Conservation (phyloP, 2,797 vertebrate genomes). For the Thalassophryne amazonica region DNA sequence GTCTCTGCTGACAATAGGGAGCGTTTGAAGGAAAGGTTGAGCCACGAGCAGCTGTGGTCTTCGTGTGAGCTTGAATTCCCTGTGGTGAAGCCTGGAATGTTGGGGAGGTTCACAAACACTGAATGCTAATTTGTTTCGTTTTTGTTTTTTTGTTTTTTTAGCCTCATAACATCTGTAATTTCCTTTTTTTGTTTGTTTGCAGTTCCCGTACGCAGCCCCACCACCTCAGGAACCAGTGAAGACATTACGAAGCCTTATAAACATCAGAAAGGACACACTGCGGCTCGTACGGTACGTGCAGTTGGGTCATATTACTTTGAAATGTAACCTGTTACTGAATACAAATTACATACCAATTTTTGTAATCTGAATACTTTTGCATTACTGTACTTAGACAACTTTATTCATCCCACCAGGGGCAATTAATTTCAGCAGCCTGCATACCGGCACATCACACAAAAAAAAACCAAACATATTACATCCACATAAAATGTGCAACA, state of each 20-base stretch:
- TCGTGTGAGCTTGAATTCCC: slow-evolving; percentile 22
- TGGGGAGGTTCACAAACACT: slow-evolving; percentile 7
- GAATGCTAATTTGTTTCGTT: slow-evolving; percentile 19
- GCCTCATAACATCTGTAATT: slow-evolving; percentile 24
- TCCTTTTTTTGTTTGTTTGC: slow-evolving; percentile 43
- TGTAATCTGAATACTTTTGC: no score
- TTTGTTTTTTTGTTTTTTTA: no score
- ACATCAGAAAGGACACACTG: slow-evolving; percentile 97
- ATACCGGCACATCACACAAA: no score
- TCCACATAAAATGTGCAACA: no score
- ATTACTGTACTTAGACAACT: no score
- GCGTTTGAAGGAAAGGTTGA: slow-evolving; percentile 39
- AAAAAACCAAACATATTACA: no score
- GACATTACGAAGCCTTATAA: slow-evolving; percentile 94
- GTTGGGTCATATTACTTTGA: no score
- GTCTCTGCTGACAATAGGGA: slow-evolving; percentile 43
- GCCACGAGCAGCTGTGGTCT: slow-evolving; percentile 27
- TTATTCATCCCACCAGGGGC: no score
- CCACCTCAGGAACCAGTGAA: slow-evolving; percentile 98
- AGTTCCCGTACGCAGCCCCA: slow-evolving; percentile 97
- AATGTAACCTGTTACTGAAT: no score
- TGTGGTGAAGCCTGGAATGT: slow-evolving; percentile 46
- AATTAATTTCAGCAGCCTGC: no score
- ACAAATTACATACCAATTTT: no score
- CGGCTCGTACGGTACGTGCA: slow-evolving; percentile 88